Conservation (phyloP, 2,797 vertebrate species). For the Nothura maculosa region DNA sequence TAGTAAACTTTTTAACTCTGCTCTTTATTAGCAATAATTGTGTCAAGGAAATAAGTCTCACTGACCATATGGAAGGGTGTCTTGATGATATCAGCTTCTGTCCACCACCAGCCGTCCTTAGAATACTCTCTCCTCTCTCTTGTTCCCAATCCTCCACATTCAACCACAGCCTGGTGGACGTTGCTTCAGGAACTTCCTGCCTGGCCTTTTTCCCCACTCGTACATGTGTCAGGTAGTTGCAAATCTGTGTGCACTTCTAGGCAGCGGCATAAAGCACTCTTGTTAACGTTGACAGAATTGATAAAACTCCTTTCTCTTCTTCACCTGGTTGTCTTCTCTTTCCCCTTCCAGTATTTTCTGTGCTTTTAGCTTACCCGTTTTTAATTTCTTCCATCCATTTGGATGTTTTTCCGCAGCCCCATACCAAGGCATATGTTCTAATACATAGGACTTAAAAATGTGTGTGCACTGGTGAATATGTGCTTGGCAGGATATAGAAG, state of each 20-base stretch:
- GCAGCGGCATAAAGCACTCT: neutral
- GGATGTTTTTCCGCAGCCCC: neutral
- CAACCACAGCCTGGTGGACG: neutral
- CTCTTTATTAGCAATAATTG: neutral
- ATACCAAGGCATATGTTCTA: neutral
- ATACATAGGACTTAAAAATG: neutral
- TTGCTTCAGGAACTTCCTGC: neutral
- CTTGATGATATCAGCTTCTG: neutral
- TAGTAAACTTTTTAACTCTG: neutral
- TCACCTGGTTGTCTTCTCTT: neutral
- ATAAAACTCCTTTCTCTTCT: neutral
- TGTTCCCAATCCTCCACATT: neutral
- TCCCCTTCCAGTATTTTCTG: neutral
- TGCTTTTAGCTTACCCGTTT: neutral
- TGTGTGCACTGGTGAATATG: neutral
- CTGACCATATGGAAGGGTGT: neutral
- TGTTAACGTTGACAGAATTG: too few species aligned
- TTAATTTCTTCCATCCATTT: neutral
- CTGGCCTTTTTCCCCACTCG: neutral
- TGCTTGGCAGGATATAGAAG: neutral
- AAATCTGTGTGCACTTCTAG: accelerated
- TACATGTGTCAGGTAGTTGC: neutral
- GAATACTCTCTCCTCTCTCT: neutral
- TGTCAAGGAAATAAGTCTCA: neutral
- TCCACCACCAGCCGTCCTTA: neutral